Conservation (phyloP, 1,140 invertebrate species). For the Atta cephalotes region DNA sequence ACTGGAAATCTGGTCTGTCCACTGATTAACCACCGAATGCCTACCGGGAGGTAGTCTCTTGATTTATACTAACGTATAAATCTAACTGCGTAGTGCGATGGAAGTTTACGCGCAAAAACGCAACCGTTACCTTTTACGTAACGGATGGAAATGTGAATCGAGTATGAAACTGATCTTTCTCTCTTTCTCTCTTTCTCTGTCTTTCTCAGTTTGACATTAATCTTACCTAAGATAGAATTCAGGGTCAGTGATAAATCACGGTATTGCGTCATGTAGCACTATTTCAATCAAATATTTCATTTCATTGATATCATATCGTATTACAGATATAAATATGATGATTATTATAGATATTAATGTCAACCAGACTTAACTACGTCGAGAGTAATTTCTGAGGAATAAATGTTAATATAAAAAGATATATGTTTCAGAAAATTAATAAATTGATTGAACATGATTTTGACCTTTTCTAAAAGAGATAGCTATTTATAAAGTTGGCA, state of each 20-base stretch:
- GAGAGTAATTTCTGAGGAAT: neutral
- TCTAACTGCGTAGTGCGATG: neutral
- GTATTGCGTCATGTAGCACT: slow-evolving; percentile 18
- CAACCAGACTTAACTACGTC: neutral
- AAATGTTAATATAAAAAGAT: neutral
- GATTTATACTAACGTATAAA: neutral
- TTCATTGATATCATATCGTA: slow-evolving; percentile 7
- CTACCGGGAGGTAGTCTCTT: neutral
- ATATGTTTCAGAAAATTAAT: neutral
- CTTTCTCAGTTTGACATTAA: slow-evolving; percentile 20
- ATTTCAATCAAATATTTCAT: slow-evolving; percentile 37
- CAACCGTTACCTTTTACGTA: slow-evolving; percentile 22
- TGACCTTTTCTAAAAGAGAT: too few relatives aligned
- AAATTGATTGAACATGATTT: neutral
- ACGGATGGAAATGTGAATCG: slow-evolving; percentile 33
- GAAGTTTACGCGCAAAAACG: slow-evolving; percentile 10
- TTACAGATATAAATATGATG: neutral
- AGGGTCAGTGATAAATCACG: slow-evolving; percentile 51
- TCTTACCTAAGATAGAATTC: slow-evolving; percentile 58
- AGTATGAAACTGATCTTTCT: slow-evolving; percentile 19
- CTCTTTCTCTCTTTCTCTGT: neutral
- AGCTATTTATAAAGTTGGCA: neutral
- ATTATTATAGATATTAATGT: neutral
- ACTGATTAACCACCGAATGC: slow-evolving; percentile 3
- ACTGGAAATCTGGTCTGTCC: slow-evolving; percentile 61